These are phyloP conservation scores for Meganola albula DNA, from an alignment of 2,888 invertebrate genomes.

Conservation along the genomic window DNA sequence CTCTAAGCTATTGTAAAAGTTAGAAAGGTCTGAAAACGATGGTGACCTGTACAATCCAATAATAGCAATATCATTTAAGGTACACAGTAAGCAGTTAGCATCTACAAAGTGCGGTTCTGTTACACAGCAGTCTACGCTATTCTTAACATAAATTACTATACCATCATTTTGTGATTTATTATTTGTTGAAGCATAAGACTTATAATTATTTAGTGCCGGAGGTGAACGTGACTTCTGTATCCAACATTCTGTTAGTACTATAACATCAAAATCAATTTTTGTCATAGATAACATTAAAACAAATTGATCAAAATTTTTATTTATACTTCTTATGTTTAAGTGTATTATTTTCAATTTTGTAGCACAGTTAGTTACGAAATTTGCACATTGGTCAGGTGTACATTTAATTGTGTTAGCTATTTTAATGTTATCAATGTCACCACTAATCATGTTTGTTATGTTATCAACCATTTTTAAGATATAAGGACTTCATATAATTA, in stretches of 20 bases:
- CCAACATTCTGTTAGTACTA: not conserved
- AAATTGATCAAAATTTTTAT: not conserved
- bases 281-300: not conserved
- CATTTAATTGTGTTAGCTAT: too few species aligned
- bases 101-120: conserved; percentile 2
- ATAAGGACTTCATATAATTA: too few species aligned
- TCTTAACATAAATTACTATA: not conserved
- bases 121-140: not conserved
- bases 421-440: too few species aligned
- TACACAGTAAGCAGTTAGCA: not conserved
- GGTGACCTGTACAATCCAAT: conserved; percentile 1
- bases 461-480: too few species aligned
- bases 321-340: not conserved
- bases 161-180: not conserved
- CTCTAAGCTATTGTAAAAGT: not conserved
- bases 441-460: too few species aligned
- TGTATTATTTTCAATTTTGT: conserved; percentile 5
- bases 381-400: too few species aligned
- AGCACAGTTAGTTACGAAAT: too few species aligned
- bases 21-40: not conserved
- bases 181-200: not conserved
- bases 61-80: not conserved
- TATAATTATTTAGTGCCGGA: not conserved
- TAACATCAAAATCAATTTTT: not conserved
- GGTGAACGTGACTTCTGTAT: not conserved